phyloP scores from a whole-genome alignment of 2,888 invertebrate species.

The Tiliacea citrago region DNA sequence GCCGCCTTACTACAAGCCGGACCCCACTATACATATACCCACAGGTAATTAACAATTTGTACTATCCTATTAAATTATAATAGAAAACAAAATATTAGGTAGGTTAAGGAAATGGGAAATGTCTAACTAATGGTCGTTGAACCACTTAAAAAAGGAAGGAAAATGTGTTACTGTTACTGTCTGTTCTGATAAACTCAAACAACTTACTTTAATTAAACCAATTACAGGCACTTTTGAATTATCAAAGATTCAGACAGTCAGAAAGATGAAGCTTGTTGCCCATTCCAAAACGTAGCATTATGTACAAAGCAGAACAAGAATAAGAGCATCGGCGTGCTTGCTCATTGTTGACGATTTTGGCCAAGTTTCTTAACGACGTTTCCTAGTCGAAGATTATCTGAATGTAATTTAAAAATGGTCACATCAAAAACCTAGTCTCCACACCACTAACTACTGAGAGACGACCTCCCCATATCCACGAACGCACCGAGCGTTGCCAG shows the following conservation, averaged over 20 bases:
- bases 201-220: not conserved
- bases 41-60: constrained; percentile 84
- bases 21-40: constrained; percentile 91
- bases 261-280: not conserved
- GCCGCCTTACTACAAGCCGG: constrained; percentile 89
- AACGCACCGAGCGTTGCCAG: no score
- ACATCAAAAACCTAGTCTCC: not conserved
- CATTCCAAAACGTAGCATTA: not conserved
- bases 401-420: not conserved
- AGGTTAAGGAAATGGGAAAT: not conserved
- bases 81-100: no score
- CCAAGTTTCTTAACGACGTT: not conserved
- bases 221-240: not conserved
- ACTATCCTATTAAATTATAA: not conserved
- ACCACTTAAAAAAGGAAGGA: not conserved
- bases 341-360: not conserved
- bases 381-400: not conserved
- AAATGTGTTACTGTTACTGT: not conserved
- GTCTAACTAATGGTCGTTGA: not conserved
- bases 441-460: not conserved
- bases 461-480: no score
- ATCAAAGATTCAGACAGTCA: not conserved
- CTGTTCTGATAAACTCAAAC: not conserved
- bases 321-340: not conserved
- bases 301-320: not conserved